phyloP scores from a whole-genome alignment of 2,113 vertebrate genomes.

The Pristiophorus japonicus region DNA sequence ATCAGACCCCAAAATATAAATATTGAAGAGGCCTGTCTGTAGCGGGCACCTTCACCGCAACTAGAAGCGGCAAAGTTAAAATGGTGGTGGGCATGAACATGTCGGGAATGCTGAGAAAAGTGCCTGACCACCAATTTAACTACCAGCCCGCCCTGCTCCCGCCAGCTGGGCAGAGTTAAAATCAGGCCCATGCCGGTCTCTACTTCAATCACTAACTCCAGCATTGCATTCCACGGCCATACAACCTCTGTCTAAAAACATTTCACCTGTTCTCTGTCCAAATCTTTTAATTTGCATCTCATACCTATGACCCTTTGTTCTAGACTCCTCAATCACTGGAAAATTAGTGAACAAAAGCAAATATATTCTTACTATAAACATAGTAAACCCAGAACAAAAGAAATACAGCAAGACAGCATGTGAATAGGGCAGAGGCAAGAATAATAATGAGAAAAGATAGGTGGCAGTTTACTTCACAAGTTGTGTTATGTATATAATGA shows the following conservation, averaged over 20 bases:
- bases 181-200: neutral
- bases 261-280: neutral
- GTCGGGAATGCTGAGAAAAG: too few relatives aligned
- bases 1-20: too few relatives aligned
- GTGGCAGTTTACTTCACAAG: too few relatives aligned
- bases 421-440: too few relatives aligned
- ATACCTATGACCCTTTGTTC: neutral
- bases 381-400: too few relatives aligned
- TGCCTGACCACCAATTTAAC: neutral
- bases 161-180: neutral
- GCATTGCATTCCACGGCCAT: neutral
- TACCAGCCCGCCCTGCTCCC: neutral
- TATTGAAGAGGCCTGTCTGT: too few relatives aligned
- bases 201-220: neutral
- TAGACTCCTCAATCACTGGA: neutral
- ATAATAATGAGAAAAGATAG: too few relatives aligned
- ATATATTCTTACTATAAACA: neutral
- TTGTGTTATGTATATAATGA: too few relatives aligned
- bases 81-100: too few relatives aligned
- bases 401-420: too few relatives aligned
- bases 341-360: neutral
- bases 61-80: too few relatives aligned
- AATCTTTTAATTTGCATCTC: neutral
- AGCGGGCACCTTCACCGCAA: too few relatives aligned
- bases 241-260: neutral